A percentile compares a stretch with the other conserved stretches of the same genome.
phyloP scores from a whole-genome alignment of 2,888 invertebrate genomes.

The Rhamnusium bicolor region DNA sequence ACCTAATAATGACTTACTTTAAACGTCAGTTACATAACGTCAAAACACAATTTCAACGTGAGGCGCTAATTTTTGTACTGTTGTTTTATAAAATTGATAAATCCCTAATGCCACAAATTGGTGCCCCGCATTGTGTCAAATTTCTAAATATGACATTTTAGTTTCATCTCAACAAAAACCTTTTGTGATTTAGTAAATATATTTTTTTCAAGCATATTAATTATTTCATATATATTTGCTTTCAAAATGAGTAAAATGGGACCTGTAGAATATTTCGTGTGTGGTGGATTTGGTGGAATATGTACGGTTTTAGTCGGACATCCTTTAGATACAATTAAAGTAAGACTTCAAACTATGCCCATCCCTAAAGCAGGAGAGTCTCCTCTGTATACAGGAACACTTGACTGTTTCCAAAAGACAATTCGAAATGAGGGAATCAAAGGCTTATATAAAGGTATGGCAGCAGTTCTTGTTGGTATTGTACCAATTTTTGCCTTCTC shows the following conservation, averaged over 20 bases:
- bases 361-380: conserved; percentile 82
- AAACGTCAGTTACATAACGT: no score
- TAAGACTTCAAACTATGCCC: conserved; percentile 97
- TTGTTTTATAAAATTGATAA: no score
- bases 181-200: no score
- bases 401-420: conserved; percentile 94
- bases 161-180: no score
- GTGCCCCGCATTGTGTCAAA: no score
- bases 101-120: no score
- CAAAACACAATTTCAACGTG: no score
- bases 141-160: no score
- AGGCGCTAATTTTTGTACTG: no score
- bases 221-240: no score
- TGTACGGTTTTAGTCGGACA: conserved; percentile 96
- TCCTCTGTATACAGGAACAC: conserved; percentile 89
- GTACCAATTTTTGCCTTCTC: conserved; percentile 99
- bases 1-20: no score
- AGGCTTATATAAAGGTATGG: conserved; percentile 90
- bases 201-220: no score
- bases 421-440: conserved; percentile 87
- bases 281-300: conserved; percentile 97
- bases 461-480: conserved; percentile 96
- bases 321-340: conserved; percentile 96
- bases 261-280: conserved; percentile 93
- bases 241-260: conserved; percentile 72